Evolutionary conservation across 2,113 vertebrate genomes (phyloP), one percentile per base, ranked within the genome.

Genomic region (Plotosus lineatus): DNA sequence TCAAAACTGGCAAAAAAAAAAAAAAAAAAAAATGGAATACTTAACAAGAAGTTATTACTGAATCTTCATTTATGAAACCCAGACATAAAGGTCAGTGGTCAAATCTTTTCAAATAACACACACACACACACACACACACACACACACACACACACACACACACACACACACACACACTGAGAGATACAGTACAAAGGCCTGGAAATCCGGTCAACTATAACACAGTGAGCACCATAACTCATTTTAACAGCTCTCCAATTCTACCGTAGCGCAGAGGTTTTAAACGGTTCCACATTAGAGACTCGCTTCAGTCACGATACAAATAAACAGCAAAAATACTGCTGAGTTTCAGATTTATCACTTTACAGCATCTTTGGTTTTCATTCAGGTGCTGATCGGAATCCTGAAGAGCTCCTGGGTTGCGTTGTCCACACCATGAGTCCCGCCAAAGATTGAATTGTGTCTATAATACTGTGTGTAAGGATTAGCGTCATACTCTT

Each of bases 41-140:
- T 89, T 91, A 90, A 92, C 88, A 88, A 87, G 88, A 58, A 88
- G 86, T 86, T 88, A 90, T 93, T 89, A 90, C 88, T 88, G 89
- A 88, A 89, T 90, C 87, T 90, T 89, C 81, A 84, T 83, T 88
- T 90, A 92, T 77, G 89, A 89, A 84, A 80, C 84, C 82, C 79
- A 74, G 75, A 77, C 87, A 85, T 48, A 71, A 88, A 90, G 90
- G 89, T 92, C 91, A 90, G 86, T 83, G 83, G 83, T 74, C 83
- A 84, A 91, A 88, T 88, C 85, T 78, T 88, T 89, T 81, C 63
- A 86, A 89, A 87, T 87, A 77, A 87, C 86, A 88, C 78, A 69
- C 85, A 85, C 77, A 76, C 66, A 19, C 42, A 69, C 42, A 71
- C 12, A 71, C 42, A 71, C 2, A 63, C 31, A 36, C 58, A 61